Base-by-base conservation (phyloP, 2,888 invertebrate species). In the Gisinianus flammeolus region DNA sequence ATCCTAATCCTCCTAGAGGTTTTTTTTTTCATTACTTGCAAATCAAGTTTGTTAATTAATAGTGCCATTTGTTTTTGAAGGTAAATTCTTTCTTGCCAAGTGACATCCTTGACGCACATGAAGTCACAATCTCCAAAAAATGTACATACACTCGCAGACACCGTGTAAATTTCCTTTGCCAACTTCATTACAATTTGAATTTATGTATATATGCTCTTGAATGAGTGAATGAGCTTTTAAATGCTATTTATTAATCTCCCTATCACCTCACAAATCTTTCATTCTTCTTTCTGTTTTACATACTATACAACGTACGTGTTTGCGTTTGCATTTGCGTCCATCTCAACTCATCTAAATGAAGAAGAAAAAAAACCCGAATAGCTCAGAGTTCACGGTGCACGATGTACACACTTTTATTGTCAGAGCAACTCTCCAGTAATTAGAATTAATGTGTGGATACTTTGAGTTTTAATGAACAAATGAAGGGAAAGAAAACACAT, bases 11-110 rank as follows among this genome's bases (percentile, higher is more conserved):
- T 44, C 6, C 64, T 26, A 0, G 5, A 8, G 8, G 0, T 26
- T 28, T 26, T 58, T 19, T 28, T 28, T 64, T 58, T 30, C 22
- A 8, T 68, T 44, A 33, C 33, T 64, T 31, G 73, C 24, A 73
- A 58, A 73, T 73, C 73, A 73, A 73, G 73, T 73, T 73, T 62
- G 73, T 73, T 73, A 73, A 73, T 73, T 73, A 73, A 64, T 64
- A 62, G 73, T 73, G 58, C 22, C 73, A 58, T 73, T 73, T 73
- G 62, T 73, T 44, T n/a, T 64, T 73, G 62, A 73, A 73, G 62
- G 62, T 2, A 31, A 22, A 73, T 62, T 73, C 64, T 35, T 35
- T 22, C 58, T 30, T 62, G 35, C 62, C 62, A 73, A 70, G 70
- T 70, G 70, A 26, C 54, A 70, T 54, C 10, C 54, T 28, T 24